A percentile compares a stretch with the other conserved stretches of the same genome.
These are phyloP conservation scores for Onthophagus taurus DNA, from an alignment of 1,140 invertebrate species.

Conservation along the genomic window DNA sequence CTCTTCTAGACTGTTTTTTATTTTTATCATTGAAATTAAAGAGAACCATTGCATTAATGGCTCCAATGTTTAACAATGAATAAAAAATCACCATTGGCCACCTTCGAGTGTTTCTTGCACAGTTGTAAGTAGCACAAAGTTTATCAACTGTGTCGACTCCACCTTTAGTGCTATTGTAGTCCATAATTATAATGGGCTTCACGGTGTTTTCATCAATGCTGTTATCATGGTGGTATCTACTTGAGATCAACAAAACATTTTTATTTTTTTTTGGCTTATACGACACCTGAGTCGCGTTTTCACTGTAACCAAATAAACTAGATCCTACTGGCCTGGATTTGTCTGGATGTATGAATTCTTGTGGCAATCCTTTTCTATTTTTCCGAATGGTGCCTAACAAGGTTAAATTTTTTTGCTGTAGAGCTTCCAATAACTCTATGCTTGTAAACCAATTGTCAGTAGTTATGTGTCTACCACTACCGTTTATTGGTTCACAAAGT, in stretches of 20 bases:
- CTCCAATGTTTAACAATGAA: too few species aligned
- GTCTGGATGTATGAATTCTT: slow-evolving; percentile 3
- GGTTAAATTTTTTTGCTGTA: slow-evolving; percentile 8
- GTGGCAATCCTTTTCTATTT: slow-evolving; percentile 11
- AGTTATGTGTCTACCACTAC: slow-evolving; percentile 5
- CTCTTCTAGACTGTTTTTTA: too few species aligned
- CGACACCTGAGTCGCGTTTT: slow-evolving; percentile 21
- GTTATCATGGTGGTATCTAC: slow-evolving; percentile 20
- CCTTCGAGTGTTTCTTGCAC: slow-evolving; percentile 16
- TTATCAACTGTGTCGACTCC: slow-evolving; percentile 35
- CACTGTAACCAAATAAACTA: slow-evolving; percentile 17
- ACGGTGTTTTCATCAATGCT: slow-evolving; percentile 17
- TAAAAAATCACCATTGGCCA: slow-evolving; percentile 33
- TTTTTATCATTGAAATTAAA: too few species aligned
- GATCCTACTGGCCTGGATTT: slow-evolving; percentile 7
- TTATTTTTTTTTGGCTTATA: slow-evolving; percentile 23
- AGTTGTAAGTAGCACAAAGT: slow-evolving; percentile 30
- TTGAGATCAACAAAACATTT: slow-evolving; percentile 24
- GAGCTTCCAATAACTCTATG: background rate
- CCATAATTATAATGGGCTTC: slow-evolving; percentile 29
- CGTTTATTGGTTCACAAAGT: too few species aligned
- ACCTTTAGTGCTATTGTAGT: slow-evolving; percentile 29
- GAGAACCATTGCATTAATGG: too few species aligned
- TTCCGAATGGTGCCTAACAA: slow-evolving; percentile 2
- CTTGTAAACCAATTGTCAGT: slow-evolving; percentile 7